Evolutionary conservation across 64 coral and sea anemone genomes (phyloP).

Genomic region (Acropora tenuis): DNA sequence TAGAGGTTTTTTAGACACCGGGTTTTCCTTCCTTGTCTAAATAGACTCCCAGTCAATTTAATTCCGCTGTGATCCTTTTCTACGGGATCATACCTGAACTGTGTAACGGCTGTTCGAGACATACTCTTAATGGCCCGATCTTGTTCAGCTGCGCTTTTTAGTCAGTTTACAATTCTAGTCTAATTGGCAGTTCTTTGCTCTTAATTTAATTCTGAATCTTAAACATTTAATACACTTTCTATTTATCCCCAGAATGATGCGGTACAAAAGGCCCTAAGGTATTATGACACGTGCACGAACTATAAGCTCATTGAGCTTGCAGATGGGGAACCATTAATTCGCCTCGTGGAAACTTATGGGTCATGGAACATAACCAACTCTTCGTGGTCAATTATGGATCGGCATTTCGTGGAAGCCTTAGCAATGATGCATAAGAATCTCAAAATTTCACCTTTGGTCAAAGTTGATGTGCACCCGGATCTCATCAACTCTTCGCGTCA

Average conservation of each 20-base stretch:
- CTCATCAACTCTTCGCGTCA: slow-evolving; percentile 29
- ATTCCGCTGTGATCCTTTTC: too few species aligned
- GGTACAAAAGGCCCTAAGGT: slow-evolving; percentile 53
- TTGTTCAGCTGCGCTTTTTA: too few species aligned
- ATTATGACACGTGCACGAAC: slow-evolving; percentile 75
- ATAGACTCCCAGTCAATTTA: too few species aligned
- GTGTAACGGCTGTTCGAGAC: too few species aligned
- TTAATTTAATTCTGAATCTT: neutral
- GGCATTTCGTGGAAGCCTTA: slow-evolving; percentile 48
- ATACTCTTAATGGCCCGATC: too few species aligned
- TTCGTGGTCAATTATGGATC: slow-evolving; percentile 25
- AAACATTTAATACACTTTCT: neutral
- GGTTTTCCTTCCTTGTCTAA: too few species aligned
- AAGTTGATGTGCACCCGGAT: slow-evolving; percentile 47
- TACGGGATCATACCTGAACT: too few species aligned
- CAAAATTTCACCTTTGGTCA: slow-evolving; percentile 40
- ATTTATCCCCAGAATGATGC: slow-evolving; percentile 21
- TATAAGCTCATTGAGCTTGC: neutral
- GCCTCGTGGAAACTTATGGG: slow-evolving; percentile 46
- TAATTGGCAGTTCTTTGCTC: too few species aligned
- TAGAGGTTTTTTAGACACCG: too few species aligned
- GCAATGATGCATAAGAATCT: slow-evolving; percentile 32
- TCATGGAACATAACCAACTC: slow-evolving; percentile 66
- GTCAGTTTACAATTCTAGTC: too few species aligned
- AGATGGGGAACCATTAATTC: slow-evolving; percentile 30